Evolutionary conservation across 2,113 vertebrate genomes (phyloP).

Genomic region (Henicopernis longicauda): DNA sequence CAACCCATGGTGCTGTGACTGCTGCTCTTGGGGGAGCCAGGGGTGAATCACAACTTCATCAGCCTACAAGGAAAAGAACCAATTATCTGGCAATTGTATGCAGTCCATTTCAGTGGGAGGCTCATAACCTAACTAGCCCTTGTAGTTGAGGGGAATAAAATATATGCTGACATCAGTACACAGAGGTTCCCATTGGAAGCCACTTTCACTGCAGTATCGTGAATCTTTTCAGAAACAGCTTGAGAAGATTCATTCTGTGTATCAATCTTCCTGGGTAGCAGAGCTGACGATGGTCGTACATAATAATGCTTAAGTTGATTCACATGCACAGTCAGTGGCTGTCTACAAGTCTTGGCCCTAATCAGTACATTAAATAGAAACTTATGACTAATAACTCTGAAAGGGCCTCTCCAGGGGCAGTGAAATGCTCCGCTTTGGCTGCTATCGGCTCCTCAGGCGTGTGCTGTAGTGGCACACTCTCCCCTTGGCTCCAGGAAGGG

Average conservation of each 20-base stretch:
- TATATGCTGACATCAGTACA: constrained; percentile 57
- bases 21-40: neutral
- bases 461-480: neutral
- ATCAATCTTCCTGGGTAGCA: constrained; percentile 51
- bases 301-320: constrained; percentile 55
- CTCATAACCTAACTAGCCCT: constrained; percentile 47
- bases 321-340: constrained; percentile 15
- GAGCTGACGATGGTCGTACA: constrained; percentile 7
- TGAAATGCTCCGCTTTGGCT: neutral
- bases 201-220: constrained; percentile 50
- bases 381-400: constrained; percentile 31
- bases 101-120: constrained; percentile 32
- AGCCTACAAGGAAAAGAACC: neutral
- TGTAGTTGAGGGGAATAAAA: constrained; percentile 49
- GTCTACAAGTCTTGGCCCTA: constrained; percentile 31
- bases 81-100: constrained; percentile 9
- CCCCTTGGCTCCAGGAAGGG: neutral
- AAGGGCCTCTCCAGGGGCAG: neutral
- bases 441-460: neutral
- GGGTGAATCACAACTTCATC: constrained; percentile 33
- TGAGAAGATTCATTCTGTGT: constrained; percentile 57
- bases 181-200: constrained; percentile 56
- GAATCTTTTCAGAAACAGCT: constrained; percentile 67
- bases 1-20: neutral
- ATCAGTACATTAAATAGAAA: constrained; percentile 51